Evolutionary conservation across 2,888 invertebrate genomes (phyloP).

Genomic region (Epirrhoe tristata): DNA sequence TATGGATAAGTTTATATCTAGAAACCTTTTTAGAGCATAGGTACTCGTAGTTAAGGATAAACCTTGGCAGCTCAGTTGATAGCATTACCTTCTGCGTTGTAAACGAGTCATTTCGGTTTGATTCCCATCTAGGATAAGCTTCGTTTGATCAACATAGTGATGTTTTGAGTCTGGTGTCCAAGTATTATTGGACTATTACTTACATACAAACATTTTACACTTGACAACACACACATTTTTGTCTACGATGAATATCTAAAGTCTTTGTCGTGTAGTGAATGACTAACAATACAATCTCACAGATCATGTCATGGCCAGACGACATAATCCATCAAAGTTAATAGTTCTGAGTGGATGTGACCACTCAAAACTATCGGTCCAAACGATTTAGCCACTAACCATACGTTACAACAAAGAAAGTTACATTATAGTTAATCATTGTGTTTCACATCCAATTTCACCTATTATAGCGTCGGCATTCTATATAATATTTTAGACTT

Average conservation of each 20-base stretch:
- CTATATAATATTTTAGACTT: slow-evolving; percentile 17
- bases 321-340: slow-evolving; percentile 37
- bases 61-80: too few species aligned
- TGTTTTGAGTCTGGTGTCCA: too few species aligned
- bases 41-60: too few species aligned
- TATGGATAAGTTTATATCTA: not conserved
- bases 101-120: too few species aligned
- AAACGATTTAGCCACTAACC: slow-evolving; percentile 44
- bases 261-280: not conserved
- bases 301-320: slow-evolving; percentile 15
- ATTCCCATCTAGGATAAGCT: too few species aligned
- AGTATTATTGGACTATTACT: too few species aligned
- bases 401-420: slow-evolving; percentile 54
- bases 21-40: too few species aligned
- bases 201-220: too few species aligned
- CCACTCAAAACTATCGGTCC: slow-evolving; percentile 37
- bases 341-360: slow-evolving; percentile 31
- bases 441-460: slow-evolving; percentile 51
- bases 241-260: not conserved
- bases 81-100: too few species aligned
- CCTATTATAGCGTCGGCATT: slow-evolving; percentile 46
- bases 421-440: slow-evolving; percentile 55
- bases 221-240: too few species aligned
- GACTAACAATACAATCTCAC: slow-evolving; percentile 18
- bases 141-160: too few species aligned